Conservation (phyloP, 2,797 vertebrate species). For the Scolopax bukidnonensis region DNA sequence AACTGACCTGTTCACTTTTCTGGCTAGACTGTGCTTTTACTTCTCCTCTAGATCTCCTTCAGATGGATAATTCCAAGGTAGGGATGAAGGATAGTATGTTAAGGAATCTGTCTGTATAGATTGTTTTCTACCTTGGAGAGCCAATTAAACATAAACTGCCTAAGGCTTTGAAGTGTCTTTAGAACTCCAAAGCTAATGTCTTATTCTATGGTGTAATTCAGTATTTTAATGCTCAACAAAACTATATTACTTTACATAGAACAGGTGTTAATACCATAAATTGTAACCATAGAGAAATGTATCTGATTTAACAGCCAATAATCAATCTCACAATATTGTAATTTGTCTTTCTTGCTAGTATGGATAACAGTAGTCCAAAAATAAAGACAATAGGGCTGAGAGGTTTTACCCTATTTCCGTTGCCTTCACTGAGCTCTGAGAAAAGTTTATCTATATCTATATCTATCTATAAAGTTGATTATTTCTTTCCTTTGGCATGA, state of each 20-base stretch:
- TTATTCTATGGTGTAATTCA: background rate
- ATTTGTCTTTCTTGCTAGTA: background rate
- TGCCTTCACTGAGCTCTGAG: background rate
- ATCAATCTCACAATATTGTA: background rate
- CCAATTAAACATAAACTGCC: conserved; percentile 50
- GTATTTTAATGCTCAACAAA: background rate
- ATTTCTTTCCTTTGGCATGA: background rate
- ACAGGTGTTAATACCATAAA: background rate
- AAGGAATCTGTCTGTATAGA: background rate
- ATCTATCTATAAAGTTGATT: no score
- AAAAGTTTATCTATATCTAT: background rate
- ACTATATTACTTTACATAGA: background rate
- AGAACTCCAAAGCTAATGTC: background rate
- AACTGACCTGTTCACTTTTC: background rate
- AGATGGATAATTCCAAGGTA: background rate
- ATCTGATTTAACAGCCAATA: background rate
- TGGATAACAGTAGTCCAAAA: background rate
- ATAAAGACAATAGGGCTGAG: background rate
- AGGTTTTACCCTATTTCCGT: background rate
- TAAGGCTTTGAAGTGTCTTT: conserved; percentile 2
- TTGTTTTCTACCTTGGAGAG: conserved; percentile 52
- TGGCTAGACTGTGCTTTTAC: background rate
- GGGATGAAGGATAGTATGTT: background rate
- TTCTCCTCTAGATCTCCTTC: conserved; percentile 48
- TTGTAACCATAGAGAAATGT: background rate